Conservation (phyloP, 2,797 vertebrate species). For the Fistularia commersonii region DNA sequence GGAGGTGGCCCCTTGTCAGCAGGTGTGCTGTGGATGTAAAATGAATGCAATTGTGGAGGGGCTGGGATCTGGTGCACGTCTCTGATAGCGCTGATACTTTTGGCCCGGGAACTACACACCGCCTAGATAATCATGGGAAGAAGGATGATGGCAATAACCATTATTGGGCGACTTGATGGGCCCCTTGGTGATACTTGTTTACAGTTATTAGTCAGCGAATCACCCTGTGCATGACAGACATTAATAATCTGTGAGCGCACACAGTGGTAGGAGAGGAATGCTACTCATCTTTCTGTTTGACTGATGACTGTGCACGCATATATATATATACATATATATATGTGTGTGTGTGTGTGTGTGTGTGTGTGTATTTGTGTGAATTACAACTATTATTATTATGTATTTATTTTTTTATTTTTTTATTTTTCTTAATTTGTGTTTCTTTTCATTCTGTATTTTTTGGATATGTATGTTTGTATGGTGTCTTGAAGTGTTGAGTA, state of each 20-base stretch:
- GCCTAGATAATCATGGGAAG: constrained; percentile 62
- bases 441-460: no score
- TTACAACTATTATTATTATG: no score
- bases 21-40: constrained; percentile 46
- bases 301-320: no score
- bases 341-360: no score
- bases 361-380: no score
- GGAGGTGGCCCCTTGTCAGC: constrained; percentile 38
- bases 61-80: constrained; percentile 10
- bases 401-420: no score
- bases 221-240: constrained; percentile 37
- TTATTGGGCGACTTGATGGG: constrained; percentile 56
- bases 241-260: constrained; percentile 37
- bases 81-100: constrained; percentile 13
- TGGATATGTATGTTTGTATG: no score
- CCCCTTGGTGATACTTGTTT: constrained; percentile 67
- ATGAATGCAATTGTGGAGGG: constrained; percentile 22
- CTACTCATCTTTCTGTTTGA: no score
- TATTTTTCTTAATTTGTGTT: no score
- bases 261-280: constrained; percentile 4
- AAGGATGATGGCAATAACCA: constrained; percentile 68
- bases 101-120: constrained; percentile 31
- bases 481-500: no score
- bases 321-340: background rate
- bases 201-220: constrained; percentile 65